A percentile compares a stretch with the other conserved stretches of the same genome.
Conservation (phyloP, 1,140 invertebrate genomes). For the Diachasma alloeum region DNA sequence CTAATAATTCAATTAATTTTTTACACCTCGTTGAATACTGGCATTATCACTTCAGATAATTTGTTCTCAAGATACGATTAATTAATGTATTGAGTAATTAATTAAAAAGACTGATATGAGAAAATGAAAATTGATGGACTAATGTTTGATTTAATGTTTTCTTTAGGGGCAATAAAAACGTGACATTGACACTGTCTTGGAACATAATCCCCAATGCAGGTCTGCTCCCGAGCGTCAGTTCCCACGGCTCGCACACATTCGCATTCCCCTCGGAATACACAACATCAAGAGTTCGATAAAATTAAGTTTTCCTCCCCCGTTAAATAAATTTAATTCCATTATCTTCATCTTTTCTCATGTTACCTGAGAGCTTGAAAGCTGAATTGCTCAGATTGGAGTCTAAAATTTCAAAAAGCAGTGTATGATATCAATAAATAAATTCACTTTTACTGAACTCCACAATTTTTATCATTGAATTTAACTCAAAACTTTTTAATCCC, state of each 20-base stretch:
- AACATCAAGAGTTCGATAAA: conserved; percentile 74
- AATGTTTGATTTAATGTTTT: conserved; percentile 18
- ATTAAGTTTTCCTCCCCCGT: neutral
- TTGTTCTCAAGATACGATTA: neutral
- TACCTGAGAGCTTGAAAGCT: neutral
- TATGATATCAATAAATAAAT: conserved; percentile 7
- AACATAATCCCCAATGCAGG: conserved; percentile 99
- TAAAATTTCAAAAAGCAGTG: neutral
- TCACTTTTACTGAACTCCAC: neutral
- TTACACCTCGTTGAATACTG: no score
- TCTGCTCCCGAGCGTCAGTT: conserved; percentile 84
- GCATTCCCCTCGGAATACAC: conserved; percentile 91
- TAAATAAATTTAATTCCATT: neutral
- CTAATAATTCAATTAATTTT: no score
- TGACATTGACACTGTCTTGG: conserved; percentile 94
- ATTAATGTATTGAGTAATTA: no score
- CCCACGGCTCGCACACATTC: conserved; percentile 84
- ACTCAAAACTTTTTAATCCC: no score
- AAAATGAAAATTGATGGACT: neutral
- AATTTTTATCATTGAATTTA: no score
- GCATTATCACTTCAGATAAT: no score
- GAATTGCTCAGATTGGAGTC: neutral
- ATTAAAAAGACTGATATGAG: no score
- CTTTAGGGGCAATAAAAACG: conserved; percentile 90
- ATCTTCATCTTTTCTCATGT: neutral